These are phyloP conservation scores for Drosophila siamana DNA, from an alignment of 2,888 invertebrate genomes.

Conservation along the genomic window DNA sequence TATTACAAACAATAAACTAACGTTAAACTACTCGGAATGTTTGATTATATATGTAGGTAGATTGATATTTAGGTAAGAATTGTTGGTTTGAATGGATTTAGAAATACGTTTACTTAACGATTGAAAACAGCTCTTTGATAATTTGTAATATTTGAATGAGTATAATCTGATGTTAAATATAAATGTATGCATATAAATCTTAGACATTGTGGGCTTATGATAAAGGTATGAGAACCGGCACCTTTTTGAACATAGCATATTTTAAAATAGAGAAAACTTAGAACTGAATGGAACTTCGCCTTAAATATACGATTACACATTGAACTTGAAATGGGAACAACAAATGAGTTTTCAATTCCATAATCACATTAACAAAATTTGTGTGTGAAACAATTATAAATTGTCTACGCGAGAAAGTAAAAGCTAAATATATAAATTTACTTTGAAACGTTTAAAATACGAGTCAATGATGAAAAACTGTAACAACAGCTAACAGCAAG, in stretches of 20 bases:
- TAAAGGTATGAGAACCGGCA: slow-evolving; percentile 30
- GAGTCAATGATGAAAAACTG: slow-evolving; percentile 59
- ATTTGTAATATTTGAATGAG: slow-evolving; percentile 33
- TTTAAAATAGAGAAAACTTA: slow-evolving; percentile 22
- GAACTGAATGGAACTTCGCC: slow-evolving; percentile 13
- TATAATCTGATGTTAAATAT: slow-evolving; percentile 36
- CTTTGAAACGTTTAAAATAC: slow-evolving; percentile 29
- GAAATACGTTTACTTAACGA: slow-evolving; percentile 8
- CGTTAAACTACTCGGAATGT: slow-evolving; percentile 41
- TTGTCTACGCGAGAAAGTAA: slow-evolving; percentile 44
- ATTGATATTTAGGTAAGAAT: not conserved
- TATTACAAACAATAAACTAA: slow-evolving; percentile 20
- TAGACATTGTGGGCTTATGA: slow-evolving; percentile 35
- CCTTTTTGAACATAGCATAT: slow-evolving; percentile 39
- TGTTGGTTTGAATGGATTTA: not conserved
- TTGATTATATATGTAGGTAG: not conserved
- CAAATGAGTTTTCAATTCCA: slow-evolving; percentile 36
- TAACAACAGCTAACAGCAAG: slow-evolving; percentile 13
- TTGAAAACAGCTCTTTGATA: not conserved
- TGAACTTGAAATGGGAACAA: slow-evolving; percentile 22
- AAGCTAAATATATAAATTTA: slow-evolving; percentile 21
- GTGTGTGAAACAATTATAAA: slow-evolving; percentile 57
- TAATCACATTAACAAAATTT: slow-evolving; percentile 47
- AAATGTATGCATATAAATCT: slow-evolving; percentile 10
- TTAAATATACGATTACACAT: slow-evolving; percentile 33